Evolutionary conservation across 2,888 invertebrate genomes (phyloP), one percentile per base, ranked within the genome.

Genomic region (Leptopilina drosophilae): DNA sequence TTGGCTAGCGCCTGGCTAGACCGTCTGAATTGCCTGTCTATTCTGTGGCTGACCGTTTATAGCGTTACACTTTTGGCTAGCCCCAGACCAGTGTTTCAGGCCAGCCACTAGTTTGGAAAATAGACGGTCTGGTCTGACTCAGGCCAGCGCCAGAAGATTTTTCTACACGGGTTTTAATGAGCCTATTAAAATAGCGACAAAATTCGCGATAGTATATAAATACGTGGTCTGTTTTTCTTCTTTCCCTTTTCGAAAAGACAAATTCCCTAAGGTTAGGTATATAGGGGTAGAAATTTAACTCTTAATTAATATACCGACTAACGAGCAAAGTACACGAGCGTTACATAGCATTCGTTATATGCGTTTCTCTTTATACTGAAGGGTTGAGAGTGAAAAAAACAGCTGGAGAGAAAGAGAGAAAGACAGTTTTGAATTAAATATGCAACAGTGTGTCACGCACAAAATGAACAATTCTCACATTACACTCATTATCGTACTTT

Each of bases 281-380:
- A 49, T 9, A 49, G 49, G 5, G 56, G 33, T 56, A 73, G 73
- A 73, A 56, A 56, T 73, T 73, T 73, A 73, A 56, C 73, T 73
- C 56, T 73, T 73, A 73, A 73, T 73, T 73, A 73, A 73, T 73
- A 53, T n/a, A 40, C 73, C 73, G 33, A n/a, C 49, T 73, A 73
- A 73, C 73, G 56, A 73, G 73, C 56, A 73, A 73, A 73, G 73
- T 73, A 56, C 56, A 73, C 26, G 56, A 73, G 56, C 56, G 73
- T 73, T 73, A 73, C 49, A 49, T 33, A 53, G 56, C 56, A 73
- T 73, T 73, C 73, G 56, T 73, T 73, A 73, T 73, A 73, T 56
- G 73, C 73, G 73, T 56, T 73, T 56, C 53, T 56, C 73, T 73
- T 33, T 69, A 26, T 69, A 53, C 42, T 42, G 42, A 42, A 42